Conservation (phyloP, 2,888 invertebrate species). For the Stenoptilia bipunctidactyla region DNA sequence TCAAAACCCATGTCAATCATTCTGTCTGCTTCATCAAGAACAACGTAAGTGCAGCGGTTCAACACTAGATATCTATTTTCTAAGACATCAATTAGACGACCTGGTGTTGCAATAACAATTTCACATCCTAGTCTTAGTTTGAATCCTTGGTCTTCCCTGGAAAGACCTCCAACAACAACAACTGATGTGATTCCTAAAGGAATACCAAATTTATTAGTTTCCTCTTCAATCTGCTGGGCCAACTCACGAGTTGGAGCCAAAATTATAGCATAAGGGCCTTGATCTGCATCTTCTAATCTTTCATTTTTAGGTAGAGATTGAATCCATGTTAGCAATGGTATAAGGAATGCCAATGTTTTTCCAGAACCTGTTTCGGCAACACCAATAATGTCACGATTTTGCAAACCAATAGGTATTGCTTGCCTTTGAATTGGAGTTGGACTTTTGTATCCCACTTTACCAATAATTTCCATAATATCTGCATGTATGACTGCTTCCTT, state of each 20-base stretch:
- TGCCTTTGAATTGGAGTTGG: slow-evolving; percentile 99
- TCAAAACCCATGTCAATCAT: slow-evolving; percentile 99
- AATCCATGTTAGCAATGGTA: slow-evolving; percentile 97
- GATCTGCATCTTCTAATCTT: slow-evolving; percentile 89
- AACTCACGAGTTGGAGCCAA: slow-evolving; percentile 99
- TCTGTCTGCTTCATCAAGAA: slow-evolving; percentile 95
- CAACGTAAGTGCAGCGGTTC: slow-evolving; percentile 98
- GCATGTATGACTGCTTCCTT: slow-evolving; percentile 91
- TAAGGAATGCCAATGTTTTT: slow-evolving; percentile 98
- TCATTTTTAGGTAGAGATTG: slow-evolving; percentile 97
- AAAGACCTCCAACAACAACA: slow-evolving; percentile 97
- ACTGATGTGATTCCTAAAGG: slow-evolving; percentile 94
- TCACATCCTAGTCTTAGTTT: slow-evolving; percentile 96
- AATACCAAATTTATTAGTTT: slow-evolving; percentile 96
- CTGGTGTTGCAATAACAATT: slow-evolving; percentile 99
- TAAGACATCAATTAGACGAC: slow-evolving; percentile 97
- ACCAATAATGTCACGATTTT: slow-evolving; percentile 97
- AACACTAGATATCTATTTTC: slow-evolving; percentile 98
- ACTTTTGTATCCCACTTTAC: slow-evolving; percentile 95
- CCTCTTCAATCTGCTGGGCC: slow-evolving; percentile 99
- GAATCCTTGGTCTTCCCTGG: slow-evolving; percentile 98
- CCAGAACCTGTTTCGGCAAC: slow-evolving; percentile 99
- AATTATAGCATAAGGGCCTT: slow-evolving; percentile 99
- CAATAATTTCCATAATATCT: slow-evolving; percentile 94
- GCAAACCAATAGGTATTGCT: slow-evolving; percentile 97